A percentile compares a stretch with the other conserved stretches of the same genome.
Evolutionary conservation across 1,140 invertebrate genomes (phyloP).

Genomic region (Tigriopus japonicus): DNA sequence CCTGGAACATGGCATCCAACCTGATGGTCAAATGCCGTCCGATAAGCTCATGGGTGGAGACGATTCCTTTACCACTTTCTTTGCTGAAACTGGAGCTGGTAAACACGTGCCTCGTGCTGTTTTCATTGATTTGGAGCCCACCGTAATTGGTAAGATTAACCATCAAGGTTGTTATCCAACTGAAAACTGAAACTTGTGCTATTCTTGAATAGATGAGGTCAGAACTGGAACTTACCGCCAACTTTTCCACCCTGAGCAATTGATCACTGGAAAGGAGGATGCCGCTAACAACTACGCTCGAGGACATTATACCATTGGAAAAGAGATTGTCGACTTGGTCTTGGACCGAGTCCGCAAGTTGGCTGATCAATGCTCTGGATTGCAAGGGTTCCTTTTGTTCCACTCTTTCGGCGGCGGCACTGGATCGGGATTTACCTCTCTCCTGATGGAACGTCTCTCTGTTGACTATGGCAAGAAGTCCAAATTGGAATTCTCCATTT

Average conservation of each 20-base stretch:
- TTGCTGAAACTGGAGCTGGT: slow-evolving; percentile 37
- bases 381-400: slow-evolving; percentile 41
- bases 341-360: slow-evolving; percentile 34
- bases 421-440: slow-evolving; percentile 31
- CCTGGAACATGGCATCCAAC: slow-evolving; percentile 48
- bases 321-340: slow-evolving; percentile 30
- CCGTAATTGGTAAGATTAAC: slow-evolving; percentile 27
- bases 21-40: slow-evolving; percentile 55
- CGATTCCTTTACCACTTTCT: not conserved
- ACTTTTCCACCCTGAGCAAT: slow-evolving; percentile 34
- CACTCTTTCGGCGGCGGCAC: slow-evolving; percentile 33
- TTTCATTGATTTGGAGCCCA: slow-evolving; percentile 57
- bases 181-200: too few relatives aligned
- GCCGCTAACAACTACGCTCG: slow-evolving; percentile 37
- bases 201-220: slow-evolving; percentile 29
- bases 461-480: slow-evolving; percentile 35
- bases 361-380: slow-evolving; percentile 53
- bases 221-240: slow-evolving; percentile 31
- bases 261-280: slow-evolving; percentile 39
- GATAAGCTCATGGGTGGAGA: slow-evolving; percentile 28
- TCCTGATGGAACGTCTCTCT: slow-evolving; percentile 31
- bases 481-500: slow-evolving; percentile 36
- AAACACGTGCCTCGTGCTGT: slow-evolving; percentile 48
- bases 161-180: too few relatives aligned
- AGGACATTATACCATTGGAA: slow-evolving; percentile 38